phyloP scores from a whole-genome alignment of 2,888 invertebrate genomes.

The Eremobia ochroleuca region DNA sequence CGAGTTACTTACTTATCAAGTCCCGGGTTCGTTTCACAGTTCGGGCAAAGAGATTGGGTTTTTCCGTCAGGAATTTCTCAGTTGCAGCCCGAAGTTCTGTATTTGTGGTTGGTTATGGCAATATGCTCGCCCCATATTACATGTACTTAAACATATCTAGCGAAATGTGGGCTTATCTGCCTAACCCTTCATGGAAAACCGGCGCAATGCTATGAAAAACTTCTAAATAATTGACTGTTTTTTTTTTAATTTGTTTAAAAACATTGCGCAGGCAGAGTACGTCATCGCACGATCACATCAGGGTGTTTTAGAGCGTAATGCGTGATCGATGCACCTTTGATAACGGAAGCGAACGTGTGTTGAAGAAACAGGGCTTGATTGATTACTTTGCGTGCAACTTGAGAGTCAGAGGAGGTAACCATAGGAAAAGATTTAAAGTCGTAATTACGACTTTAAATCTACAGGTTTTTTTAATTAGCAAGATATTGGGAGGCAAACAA shows the following conservation, averaged over 20 bases:
- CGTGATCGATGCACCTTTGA: conserved; percentile 41
- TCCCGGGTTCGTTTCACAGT: not conserved
- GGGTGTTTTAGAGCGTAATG: conserved; percentile 29
- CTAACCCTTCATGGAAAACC: not conserved
- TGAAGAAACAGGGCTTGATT: conserved; percentile 23
- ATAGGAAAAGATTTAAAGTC: not conserved
- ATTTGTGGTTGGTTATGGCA: too few species aligned
- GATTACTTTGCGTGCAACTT: conserved; percentile 14
- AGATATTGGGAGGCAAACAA: not conserved
- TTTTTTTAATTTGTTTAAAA: conserved; percentile 1
- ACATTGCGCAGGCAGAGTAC: not conserved
- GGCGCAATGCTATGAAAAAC: not conserved
- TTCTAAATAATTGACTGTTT: not conserved
- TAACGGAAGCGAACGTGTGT: conserved; percentile 27
- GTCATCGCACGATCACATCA: conserved; percentile 38
- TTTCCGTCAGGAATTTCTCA: not conserved
- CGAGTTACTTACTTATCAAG: not conserved
- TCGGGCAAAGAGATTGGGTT: not conserved
- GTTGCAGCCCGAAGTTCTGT: not conserved
- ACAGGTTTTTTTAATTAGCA: not conserved
- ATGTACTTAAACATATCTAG: too few species aligned
- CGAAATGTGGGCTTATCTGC: not conserved
- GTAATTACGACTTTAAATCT: too few species aligned
- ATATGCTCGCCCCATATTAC: too few species aligned
- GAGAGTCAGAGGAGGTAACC: not conserved